Evolutionary conservation across 2,113 vertebrate species (phyloP).

Genomic region (Leptosomus discolor): DNA sequence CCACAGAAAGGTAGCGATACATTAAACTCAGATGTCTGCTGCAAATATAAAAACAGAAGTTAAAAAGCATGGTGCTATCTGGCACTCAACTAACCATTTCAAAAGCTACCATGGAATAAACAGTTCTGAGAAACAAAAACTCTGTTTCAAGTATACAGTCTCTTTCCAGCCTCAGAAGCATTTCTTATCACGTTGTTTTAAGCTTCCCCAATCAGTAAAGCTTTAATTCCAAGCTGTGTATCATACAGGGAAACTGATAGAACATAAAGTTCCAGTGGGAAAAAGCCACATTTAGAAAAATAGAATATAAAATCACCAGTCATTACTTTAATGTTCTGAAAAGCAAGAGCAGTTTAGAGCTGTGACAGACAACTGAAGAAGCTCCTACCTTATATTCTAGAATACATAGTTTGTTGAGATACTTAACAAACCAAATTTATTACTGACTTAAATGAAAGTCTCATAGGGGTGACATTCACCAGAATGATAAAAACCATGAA

Average conservation of each 20-base stretch:
- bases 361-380: not conserved
- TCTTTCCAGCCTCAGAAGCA: not conserved
- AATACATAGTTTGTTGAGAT: not conserved
- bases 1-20: slow-evolving; percentile 87
- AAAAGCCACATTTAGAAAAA: not conserved
- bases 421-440: not conserved
- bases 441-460: not conserved
- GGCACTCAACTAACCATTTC: not conserved
- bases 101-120: not conserved
- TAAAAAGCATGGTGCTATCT: not conserved
- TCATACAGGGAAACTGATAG: not conserved
- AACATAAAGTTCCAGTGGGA: not conserved
- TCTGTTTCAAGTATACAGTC: not conserved
- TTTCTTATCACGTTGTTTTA: not conserved
- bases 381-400: not conserved
- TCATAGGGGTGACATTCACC: not conserved
- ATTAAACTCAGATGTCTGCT: slow-evolving; percentile 79
- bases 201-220: not conserved
- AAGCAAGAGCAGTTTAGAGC: not conserved
- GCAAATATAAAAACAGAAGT: slow-evolving; percentile 36
- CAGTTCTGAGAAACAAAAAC: not conserved
- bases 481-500: not conserved
- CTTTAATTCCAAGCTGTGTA: not conserved
- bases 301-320: not conserved
- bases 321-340: not conserved